Evolutionary conservation across 2,888 invertebrate species (phyloP), one percentile per base, ranked within the genome.

Genomic region (Melanostoma mellinum): DNA sequence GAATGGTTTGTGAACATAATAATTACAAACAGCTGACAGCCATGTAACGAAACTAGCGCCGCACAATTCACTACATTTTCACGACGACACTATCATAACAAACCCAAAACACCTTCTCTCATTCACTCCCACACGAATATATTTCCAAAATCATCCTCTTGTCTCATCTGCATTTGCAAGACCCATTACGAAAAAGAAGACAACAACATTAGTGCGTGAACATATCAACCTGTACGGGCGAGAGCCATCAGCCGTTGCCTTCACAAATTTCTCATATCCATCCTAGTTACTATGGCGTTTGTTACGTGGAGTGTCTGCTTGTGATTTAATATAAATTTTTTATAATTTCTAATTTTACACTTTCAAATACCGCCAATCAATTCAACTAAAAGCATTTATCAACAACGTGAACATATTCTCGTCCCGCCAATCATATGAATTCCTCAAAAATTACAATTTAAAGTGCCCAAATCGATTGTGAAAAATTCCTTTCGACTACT

Each of bases 231-330:
- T 55, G 48, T 30, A 50, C 30, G 74, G 44, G 44, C 72, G 56
- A 46, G 42, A 53, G 58, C 30, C n/a, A 8, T 20, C 46, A 38
- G 8, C 38, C n/a, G 38, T 6, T 36, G 46, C 69, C 44, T 9
- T 36, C 36, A 55, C 61, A 63, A 50, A 53, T 46, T 72, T 65
- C 58, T 61, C 73, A 82, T 63, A 56, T 56, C 44, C 78, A 80
- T 60, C 73, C 61, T 71, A 85, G 79, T 80, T 85, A 82, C 79
- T 85, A 86, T 86, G 86, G 86, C 85, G 82, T 82, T 86, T 76
- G 79, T 86, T 86, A 86, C 86, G 85, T 85, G 86, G 86, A 85
- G 81, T 82, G 73, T 79, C 74, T 79, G 32, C 75, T 82, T 71
- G 71, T 85, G 71, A 76, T 75, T 75, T 68, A 32, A 38, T 9